Conservation (phyloP, 2,113 vertebrate species). For the Otus sunia region DNA sequence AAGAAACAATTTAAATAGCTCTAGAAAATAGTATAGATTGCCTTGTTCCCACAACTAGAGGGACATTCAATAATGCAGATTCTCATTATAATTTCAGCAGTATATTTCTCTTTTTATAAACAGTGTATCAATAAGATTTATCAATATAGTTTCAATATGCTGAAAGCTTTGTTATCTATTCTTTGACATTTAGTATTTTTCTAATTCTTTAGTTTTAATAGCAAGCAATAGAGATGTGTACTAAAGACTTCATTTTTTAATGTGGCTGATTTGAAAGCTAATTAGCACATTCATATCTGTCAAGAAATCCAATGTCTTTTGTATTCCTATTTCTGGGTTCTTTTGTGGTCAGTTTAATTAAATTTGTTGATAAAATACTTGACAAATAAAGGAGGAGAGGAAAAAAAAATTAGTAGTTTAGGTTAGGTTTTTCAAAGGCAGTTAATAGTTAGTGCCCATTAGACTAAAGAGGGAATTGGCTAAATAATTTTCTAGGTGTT, state of each 20-base stretch:
- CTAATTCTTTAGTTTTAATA: not conserved
- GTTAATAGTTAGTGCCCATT: not conserved
- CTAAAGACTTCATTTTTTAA: not conserved
- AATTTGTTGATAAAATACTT: not conserved
- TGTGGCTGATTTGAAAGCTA: not conserved
- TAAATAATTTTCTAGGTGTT: not conserved
- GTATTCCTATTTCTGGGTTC: not conserved
- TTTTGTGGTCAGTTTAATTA: conserved; percentile 27
- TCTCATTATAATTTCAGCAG: not conserved
- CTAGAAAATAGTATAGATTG: not conserved
- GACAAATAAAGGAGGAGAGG: not conserved
- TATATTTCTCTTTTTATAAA: not conserved
- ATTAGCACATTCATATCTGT: not conserved
- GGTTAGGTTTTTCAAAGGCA: not conserved
- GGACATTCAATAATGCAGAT: not conserved
- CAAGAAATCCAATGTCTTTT: not conserved
- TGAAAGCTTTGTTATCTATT: not conserved
- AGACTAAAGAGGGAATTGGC: not conserved
- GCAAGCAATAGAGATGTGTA: not conserved
- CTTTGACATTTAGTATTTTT: not conserved
- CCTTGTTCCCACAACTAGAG: not conserved
- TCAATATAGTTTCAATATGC: not conserved
- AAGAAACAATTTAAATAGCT: not conserved
- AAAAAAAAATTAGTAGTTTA: not conserved
- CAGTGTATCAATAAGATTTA: not conserved